phyloP scores from a whole-genome alignment of 2,113 vertebrate genomes.

The Cyprinodon variegatus region DNA sequence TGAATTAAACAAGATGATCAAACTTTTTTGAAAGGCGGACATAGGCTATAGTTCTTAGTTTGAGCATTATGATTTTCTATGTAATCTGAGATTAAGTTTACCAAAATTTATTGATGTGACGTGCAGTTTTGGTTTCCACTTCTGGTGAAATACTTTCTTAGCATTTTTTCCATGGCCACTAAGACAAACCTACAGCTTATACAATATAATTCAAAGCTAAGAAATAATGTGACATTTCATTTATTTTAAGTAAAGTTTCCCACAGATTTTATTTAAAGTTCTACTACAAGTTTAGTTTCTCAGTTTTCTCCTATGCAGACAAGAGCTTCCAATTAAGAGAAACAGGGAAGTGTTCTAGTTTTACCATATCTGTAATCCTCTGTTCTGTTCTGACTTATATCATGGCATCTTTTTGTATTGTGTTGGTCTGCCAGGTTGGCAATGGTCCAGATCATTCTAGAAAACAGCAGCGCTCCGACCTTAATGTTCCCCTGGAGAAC shows the following conservation, averaged over 20 bases:
- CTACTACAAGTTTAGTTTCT: background rate
- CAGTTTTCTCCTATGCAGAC: background rate
- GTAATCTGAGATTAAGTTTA: too few relatives aligned
- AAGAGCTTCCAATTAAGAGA: background rate
- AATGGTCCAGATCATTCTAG: slow-evolving; percentile 89
- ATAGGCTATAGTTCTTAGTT: too few relatives aligned
- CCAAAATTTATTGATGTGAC: too few relatives aligned
- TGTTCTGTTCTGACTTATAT: background rate
- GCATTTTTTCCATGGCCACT: too few relatives aligned
- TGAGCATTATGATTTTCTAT: too few relatives aligned
- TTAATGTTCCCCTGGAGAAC: slow-evolving; percentile 93
- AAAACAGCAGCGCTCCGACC: slow-evolving; percentile 96
- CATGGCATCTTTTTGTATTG: slow-evolving; percentile 32
- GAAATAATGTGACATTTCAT: too few relatives aligned
- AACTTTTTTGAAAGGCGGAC: too few relatives aligned
- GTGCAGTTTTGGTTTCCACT: too few relatives aligned
- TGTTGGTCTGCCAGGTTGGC: slow-evolving; percentile 81
- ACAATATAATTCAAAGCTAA: too few relatives aligned
- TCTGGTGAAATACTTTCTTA: too few relatives aligned
- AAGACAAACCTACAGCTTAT: too few relatives aligned
- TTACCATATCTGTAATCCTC: background rate
- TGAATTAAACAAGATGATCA: too few relatives aligned
- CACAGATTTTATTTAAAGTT: background rate
- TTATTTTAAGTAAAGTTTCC: background rate
- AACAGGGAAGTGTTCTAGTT: background rate